These are phyloP conservation scores for Acronicta aceris DNA, from an alignment of 2,888 invertebrate genomes.

Conservation along the genomic window DNA sequence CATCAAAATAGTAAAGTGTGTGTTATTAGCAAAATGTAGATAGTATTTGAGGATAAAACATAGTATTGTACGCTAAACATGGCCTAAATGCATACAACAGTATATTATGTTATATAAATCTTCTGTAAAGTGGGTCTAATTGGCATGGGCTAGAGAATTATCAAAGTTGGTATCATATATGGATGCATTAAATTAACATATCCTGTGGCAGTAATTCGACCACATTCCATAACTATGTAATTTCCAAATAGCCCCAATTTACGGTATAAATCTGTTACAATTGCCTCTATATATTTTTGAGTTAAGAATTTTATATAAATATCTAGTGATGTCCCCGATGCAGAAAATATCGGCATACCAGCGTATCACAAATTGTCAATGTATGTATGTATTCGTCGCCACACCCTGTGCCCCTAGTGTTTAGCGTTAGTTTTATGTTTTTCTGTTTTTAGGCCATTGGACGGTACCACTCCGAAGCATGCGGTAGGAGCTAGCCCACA, in stretches of 20 bases:
- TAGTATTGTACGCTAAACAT: too few species aligned
- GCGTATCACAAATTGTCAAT: constrained; percentile 66
- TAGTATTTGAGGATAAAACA: background rate
- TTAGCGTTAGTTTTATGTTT: constrained; percentile 86
- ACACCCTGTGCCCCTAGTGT: constrained; percentile 68
- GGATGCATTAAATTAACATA: too few species aligned
- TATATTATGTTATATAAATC: too few species aligned
- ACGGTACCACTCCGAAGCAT: constrained; percentile 88
- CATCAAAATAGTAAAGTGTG: background rate
- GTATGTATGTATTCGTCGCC: constrained; percentile 56
- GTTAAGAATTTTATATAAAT: background rate
- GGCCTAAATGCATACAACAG: too few species aligned
- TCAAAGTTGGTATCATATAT: too few species aligned
- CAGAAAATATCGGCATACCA: constrained; percentile 12
- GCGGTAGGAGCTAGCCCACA: constrained; percentile 89
- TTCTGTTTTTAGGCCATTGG: constrained; percentile 91
- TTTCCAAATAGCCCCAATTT: background rate
- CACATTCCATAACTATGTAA: background rate
- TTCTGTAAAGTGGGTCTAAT: background rate
- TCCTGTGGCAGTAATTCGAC: too few species aligned
- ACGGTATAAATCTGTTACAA: background rate
- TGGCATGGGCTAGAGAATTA: background rate
- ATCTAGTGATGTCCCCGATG: background rate
- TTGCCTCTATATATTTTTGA: too few species aligned
- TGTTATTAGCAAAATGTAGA: background rate